These are phyloP conservation scores for Brachylomia viminalis DNA, from an alignment of 2,888 invertebrate species.

Conservation along the genomic window DNA sequence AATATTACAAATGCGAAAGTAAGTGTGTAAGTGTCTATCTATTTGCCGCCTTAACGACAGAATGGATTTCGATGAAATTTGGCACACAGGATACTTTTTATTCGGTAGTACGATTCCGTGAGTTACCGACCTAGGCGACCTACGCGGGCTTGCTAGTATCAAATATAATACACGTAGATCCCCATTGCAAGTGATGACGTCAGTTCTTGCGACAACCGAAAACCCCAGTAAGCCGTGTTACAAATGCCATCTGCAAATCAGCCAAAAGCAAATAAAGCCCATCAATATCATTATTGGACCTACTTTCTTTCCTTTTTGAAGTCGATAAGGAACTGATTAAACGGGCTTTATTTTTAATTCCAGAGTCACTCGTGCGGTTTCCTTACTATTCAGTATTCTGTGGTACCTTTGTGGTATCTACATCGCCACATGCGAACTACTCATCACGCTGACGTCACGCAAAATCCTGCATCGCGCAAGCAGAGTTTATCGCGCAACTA, in stretches of 20 bases:
- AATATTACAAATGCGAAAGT: neutral
- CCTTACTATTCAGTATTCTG: neutral
- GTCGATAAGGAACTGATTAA: conserved; percentile 38
- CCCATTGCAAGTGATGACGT: conserved; percentile 1
- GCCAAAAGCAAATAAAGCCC: too few relatives aligned
- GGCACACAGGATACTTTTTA: neutral
- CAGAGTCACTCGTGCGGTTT: neutral
- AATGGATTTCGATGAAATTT: too few relatives aligned
- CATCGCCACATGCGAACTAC: too few relatives aligned
- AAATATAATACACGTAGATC: neutral
- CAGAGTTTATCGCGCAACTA: too few relatives aligned
- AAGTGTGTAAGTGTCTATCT: too few relatives aligned
- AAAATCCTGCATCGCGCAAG: too few relatives aligned
- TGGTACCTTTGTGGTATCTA: too few relatives aligned
- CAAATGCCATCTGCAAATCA: too few relatives aligned
- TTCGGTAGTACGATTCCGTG: neutral
- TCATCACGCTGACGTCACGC: too few relatives aligned
- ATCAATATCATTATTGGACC: conserved; percentile 31
- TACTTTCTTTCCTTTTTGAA: neutral
- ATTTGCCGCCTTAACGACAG: too few relatives aligned
- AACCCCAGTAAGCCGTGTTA: conserved; percentile 10
- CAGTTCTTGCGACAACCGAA: neutral
- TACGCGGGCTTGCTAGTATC: neutral
- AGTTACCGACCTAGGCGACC: neutral
- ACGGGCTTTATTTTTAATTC: conserved; percentile 25